phyloP scores from a whole-genome alignment of 2,113 vertebrate species.

The Dermatemys mawii region DNA sequence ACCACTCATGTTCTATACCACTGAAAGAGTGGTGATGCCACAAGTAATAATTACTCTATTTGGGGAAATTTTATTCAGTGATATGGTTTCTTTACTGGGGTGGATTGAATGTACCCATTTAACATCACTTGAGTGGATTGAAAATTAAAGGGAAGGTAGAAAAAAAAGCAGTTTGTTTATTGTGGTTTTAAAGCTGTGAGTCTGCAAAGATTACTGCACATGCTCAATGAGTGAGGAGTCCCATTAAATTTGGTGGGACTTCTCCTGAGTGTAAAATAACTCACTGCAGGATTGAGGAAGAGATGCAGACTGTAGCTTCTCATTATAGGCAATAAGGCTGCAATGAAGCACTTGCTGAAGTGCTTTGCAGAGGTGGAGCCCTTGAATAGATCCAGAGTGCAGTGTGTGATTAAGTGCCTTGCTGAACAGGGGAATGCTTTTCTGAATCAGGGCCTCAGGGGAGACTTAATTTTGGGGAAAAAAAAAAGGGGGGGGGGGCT shows the following conservation, averaged over 20 bases:
- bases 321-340: background rate
- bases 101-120: background rate
- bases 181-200: background rate
- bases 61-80: background rate
- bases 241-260: background rate
- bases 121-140: background rate
- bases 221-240: background rate
- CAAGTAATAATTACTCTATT: background rate
- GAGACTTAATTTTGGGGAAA: background rate
- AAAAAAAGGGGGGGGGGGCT: background rate
- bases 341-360: background rate
- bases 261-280: background rate
- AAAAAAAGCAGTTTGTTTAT: background rate
- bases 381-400: background rate
- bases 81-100: background rate
- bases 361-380: background rate
- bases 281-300: fast-evolving
- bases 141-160: background rate
- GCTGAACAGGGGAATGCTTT: background rate
- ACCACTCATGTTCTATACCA: background rate
- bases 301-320: fast-evolving
- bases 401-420: background rate
- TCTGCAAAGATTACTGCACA: background rate
- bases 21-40: background rate
- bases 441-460: background rate